Base-by-base conservation (phyloP, 2,113 vertebrate species). In the Natator depressus region DNA sequence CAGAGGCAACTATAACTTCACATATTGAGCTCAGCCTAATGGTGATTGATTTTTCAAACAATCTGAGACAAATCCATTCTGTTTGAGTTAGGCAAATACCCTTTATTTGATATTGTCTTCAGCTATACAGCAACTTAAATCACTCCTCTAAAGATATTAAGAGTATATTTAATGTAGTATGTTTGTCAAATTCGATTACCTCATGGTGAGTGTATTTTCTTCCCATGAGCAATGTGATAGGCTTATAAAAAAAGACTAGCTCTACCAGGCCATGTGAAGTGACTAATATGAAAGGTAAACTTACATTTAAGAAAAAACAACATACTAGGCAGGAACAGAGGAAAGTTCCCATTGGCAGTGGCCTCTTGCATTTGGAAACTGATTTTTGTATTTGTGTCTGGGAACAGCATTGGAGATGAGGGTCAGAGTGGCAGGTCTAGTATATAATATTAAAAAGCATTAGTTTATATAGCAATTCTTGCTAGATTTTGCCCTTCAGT, bases 401-500 rank as follows among this genome's bases (percentile, higher is more conserved):
- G 51, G 50, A 91, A 78, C 13, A 89, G 81, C 29, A 46, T 69
- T 93, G 89, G 88, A 97, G 96, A 90, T 84, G 22, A 97, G 91
- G 80, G 94, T 95, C 88, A 93, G 96, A 97, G 90, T 88, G 96
- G 82, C 85, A 96, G 86, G 42, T 79, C 4, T 54, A 94, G 55
- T 92, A 91, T 88, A 92, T 90, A 90, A 92, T 72, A 69, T 93
- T 97, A 89, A 97, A 95, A 95, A 97, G 55, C 31, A 75, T 89
- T 91, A 89, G 69, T 97, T 97, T 96, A 93, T 97, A 93, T 75
- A 93, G 65, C 76, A 95, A 79, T 94, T 97, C 92, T 97, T 93
- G 90, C 91, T 84, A 83, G 96, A 90, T 80, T 97, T 97, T 98
- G 88, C 96, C 97, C 96, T 97, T 98, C 93, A 95, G 93, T 97